Evolutionary conservation across 2,888 invertebrate genomes (phyloP).

Genomic region (Heliconius charithonia): DNA sequence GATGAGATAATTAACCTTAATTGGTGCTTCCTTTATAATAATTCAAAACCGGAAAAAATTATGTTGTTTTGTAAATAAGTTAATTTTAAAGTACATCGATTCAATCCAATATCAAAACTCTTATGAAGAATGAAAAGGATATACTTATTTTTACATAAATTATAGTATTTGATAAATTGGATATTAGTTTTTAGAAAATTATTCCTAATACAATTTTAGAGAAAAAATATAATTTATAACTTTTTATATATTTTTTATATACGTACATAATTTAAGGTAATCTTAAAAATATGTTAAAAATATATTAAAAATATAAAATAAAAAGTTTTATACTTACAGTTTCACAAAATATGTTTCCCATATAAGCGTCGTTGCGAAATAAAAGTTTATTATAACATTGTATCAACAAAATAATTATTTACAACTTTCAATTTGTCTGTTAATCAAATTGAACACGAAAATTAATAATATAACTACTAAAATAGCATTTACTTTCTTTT

Average conservation of each 20-base stretch:
- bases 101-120: neutral
- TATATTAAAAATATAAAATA: neutral
- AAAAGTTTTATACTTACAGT: conserved; percentile 44
- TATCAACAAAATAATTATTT: conserved; percentile 29
- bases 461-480: conserved; percentile 13
- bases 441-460: conserved; percentile 1
- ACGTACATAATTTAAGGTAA: neutral
- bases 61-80: neutral
- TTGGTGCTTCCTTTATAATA: conserved; percentile 38
- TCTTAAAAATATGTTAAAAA: neutral
- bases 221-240: no score
- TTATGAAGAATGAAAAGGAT: neutral
- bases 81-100: neutral
- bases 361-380: conserved; percentile 44
- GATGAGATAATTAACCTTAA: conserved; percentile 39
- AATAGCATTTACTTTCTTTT: neutral
- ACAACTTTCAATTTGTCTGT: conserved; percentile 4
- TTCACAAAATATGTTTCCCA: conserved; percentile 47
- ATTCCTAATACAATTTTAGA: neutral
- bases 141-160: neutral
- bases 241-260: no score
- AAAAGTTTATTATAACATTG: conserved; percentile 44
- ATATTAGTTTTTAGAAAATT: neutral
- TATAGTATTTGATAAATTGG: neutral
- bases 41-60: conserved; percentile 4